A percentile compares a stretch with the other conserved stretches of the same genome.
Conservation (phyloP, 2,113 vertebrate genomes). For the Anolis carolinensis region DNA sequence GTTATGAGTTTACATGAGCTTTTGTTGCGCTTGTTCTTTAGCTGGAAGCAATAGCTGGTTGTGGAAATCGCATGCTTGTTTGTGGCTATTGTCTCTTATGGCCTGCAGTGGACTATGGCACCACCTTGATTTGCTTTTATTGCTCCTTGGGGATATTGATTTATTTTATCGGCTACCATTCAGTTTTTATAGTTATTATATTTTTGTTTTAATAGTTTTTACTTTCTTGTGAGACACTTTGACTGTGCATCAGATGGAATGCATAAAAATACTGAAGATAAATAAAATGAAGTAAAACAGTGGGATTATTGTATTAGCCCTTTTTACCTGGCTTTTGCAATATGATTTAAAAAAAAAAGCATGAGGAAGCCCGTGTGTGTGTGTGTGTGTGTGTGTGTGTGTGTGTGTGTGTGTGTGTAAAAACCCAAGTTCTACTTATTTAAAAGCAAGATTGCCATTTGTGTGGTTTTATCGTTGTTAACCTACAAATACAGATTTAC, state of each 20-base stretch:
- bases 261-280: neutral
- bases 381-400: too few species aligned
- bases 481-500: neutral
- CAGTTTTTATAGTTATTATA: neutral
- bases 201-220: neutral
- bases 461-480: neutral
- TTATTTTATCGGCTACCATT: neutral
- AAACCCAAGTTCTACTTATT: neutral
- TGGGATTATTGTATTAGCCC: neutral
- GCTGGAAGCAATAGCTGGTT: neutral
- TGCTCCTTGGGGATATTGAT: neutral
- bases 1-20: neutral
- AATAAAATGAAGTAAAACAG: neutral
- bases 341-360: neutral
- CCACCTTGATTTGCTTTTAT: constrained; percentile 5
- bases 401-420: too few species aligned
- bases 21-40: neutral
- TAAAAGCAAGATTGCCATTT: neutral
- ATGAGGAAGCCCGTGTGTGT: too few species aligned
- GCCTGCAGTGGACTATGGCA: neutral
- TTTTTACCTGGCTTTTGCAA: neutral
- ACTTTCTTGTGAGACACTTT: neutral
- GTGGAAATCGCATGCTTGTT: neutral
- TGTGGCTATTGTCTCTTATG: neutral
- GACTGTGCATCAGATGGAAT: neutral